These are phyloP conservation scores for Chironomus riparius DNA, from an alignment of 2,888 invertebrate genomes.

Conservation along the genomic window DNA sequence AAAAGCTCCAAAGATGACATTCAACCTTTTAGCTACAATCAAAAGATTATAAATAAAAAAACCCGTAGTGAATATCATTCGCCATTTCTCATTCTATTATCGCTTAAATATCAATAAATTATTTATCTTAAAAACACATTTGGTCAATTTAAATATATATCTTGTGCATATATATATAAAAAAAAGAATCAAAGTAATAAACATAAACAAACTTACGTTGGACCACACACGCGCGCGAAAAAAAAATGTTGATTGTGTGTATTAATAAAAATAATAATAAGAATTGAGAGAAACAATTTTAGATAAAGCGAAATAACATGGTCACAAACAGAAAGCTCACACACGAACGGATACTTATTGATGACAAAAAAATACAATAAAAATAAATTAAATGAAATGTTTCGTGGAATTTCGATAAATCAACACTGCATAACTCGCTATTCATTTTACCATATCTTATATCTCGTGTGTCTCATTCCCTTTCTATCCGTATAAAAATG, in stretches of 20 bases:
- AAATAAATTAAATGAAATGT: conserved; percentile 1
- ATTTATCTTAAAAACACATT: background rate
- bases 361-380: background rate
- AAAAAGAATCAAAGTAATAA: background rate
- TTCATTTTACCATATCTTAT: no score
- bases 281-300: background rate
- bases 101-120: conserved; percentile 6
- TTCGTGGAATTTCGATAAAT: conserved; percentile 8
- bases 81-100: background rate
- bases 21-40: no score
- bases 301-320: background rate
- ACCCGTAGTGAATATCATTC: background rate
- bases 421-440: background rate
- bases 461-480: background rate
- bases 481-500: background rate
- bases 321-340: background rate
- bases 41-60: no score
- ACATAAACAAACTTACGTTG: background rate
- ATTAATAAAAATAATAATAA: background rate
- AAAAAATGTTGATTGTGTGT: background rate
- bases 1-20: no score
- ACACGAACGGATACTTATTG: background rate
- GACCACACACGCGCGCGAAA: conserved; percentile 2
- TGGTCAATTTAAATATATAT: background rate
- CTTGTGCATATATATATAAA: background rate